Conservation (phyloP, 2,888 invertebrate species). For the Orthosia cruda region DNA sequence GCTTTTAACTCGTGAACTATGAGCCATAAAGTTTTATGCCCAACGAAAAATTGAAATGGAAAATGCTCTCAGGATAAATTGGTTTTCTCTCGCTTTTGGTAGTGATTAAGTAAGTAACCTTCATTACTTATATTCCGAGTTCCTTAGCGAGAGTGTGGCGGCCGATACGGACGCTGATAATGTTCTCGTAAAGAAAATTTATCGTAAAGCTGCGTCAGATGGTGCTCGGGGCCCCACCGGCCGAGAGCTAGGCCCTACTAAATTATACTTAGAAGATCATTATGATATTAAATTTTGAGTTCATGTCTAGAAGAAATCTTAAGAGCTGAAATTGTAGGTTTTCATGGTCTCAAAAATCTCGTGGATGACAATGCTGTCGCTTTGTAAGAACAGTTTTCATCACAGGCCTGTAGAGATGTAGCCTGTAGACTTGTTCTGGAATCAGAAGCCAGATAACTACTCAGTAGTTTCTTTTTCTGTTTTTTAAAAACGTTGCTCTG, state of each 20-base stretch:
- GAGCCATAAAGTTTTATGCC: not conserved
- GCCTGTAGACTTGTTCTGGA: too few species aligned
- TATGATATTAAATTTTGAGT: not conserved
- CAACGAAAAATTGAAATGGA: not conserved
- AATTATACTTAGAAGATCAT: constrained; percentile 10
- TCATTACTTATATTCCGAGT: constrained; percentile 20
- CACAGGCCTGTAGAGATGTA: too few species aligned
- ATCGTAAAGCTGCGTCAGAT: constrained; percentile 37
- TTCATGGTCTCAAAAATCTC: too few species aligned
- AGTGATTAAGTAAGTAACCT: constrained; percentile 37
- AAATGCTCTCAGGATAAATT: constrained; percentile 16
- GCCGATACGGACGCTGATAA: constrained; percentile 31
- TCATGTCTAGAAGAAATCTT: not conserved
- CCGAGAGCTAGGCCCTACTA: not conserved
- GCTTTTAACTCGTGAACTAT: not conserved
- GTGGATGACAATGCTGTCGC: not conserved
- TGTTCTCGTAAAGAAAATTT: constrained; percentile 44
- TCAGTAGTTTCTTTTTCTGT: too few species aligned
- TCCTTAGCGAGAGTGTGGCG: not conserved
- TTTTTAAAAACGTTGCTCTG: too few species aligned
- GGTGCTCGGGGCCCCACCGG: not conserved
- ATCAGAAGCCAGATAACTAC: too few species aligned
- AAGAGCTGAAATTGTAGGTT: not conserved
- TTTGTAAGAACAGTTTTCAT: not conserved
- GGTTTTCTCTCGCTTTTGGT: constrained; percentile 3